These are phyloP conservation scores for Rhinoraja longicauda DNA, from an alignment of 2,797 vertebrate genomes.

Conservation along the genomic window DNA sequence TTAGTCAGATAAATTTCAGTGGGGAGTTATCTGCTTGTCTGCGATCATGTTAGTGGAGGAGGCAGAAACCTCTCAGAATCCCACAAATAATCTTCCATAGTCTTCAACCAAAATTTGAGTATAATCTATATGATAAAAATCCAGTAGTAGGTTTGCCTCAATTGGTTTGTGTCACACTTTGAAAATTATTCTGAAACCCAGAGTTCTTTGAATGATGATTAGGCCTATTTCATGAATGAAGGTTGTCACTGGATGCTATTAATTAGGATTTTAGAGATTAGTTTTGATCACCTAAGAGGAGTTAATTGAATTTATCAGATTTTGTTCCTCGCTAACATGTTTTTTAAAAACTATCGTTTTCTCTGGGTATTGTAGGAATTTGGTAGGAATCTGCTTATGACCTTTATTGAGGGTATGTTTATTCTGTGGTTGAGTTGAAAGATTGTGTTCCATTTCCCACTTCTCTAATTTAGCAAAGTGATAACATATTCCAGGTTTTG, in stretches of 20 bases:
- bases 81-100: not conserved
- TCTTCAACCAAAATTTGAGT: not conserved
- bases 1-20: not conserved
- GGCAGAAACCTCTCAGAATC: not conserved
- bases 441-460: too few relatives aligned
- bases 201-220: not conserved
- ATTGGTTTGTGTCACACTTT: too few relatives aligned
- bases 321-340: not conserved
- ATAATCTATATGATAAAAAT: not conserved
- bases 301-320: not conserved
- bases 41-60: not conserved
- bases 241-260: not conserved
- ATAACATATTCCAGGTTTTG: too few relatives aligned
- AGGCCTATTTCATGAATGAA: not conserved
- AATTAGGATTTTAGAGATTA: not conserved
- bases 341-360: not conserved
- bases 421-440: not conserved
- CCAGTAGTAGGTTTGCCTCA: too few relatives aligned
- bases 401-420: not conserved
- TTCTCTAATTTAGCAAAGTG: not conserved
- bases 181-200: not conserved
- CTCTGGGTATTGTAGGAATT: not conserved
- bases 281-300: not conserved
- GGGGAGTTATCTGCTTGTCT: not conserved
- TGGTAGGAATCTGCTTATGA: not conserved